Base-by-base conservation (phyloP, 2,888 invertebrate genomes). In the Cheilosia vernalis region DNA sequence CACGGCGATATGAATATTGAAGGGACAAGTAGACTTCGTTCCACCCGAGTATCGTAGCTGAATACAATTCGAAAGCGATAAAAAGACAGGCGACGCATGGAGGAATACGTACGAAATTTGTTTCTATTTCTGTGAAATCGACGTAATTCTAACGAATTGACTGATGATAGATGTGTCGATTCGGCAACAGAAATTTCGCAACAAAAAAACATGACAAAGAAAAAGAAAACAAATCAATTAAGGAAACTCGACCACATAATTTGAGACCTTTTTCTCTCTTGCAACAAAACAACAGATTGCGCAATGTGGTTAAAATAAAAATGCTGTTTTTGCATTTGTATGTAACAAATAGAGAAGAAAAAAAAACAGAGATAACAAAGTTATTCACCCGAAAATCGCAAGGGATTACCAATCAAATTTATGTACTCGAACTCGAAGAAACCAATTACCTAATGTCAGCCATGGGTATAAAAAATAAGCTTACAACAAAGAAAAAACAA, bases 201-300 rank as follows among this genome's bases (percentile, higher is more conserved):
- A 9, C 7, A 30, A 10, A 10, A 4, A 51, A 27, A 17, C 47
- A 17, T 17, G 17, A 19, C 5, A 17, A 24, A 27, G 24, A 24
- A 24, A 60, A 44, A 19, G 10, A 24, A 27, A 27, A 27, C 17
- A 51, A 40, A 33, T n/a, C 19, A 63, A 64, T 33, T 9, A 15
- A 37, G 4, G 33, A 47, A 49, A 15, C n/a, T 51, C n/a, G 21
- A 64, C 2, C 17, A 10, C 33, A 37, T 2, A 9, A 30, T 64
- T 64, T 24, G 7, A 64, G 9, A 37, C 37, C 3, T 63, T 49
- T 30, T 33, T 2, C 24, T 4, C 27, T 2, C 13, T 10, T 13
- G 5, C 27, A n/a, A 30, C 27, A 33, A 67, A 27, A 30, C n/a
- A 69, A 9, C 21, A 69, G 19, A 56, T 69, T 69, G 56, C 67